phyloP scores from a whole-genome alignment of 1,140 invertebrate species.

The Dryas iulia region DNA sequence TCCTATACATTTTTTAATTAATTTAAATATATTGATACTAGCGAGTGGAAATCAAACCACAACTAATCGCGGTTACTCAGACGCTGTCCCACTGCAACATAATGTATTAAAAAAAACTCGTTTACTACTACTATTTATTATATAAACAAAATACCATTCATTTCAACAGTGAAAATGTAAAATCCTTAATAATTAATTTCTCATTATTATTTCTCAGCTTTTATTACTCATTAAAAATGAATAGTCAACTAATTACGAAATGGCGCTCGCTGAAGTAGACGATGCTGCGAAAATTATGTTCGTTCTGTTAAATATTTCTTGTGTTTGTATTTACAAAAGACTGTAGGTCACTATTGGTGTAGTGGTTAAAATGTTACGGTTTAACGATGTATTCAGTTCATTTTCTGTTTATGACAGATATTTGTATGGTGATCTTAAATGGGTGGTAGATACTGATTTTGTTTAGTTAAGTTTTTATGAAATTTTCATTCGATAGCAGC shows the following conservation, averaged over 20 bases:
- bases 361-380: neutral
- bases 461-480: too few relatives aligned
- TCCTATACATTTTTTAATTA: too few relatives aligned
- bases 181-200: neutral
- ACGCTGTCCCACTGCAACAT: too few relatives aligned
- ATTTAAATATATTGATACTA: too few relatives aligned
- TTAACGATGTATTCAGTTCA: neutral
- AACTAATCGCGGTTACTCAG: too few relatives aligned
- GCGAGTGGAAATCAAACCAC: too few relatives aligned
- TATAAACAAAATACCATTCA: neutral
- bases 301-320: neutral
- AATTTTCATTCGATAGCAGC: too few relatives aligned
- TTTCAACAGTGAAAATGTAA: neutral
- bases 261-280: slow-evolving; percentile 1
- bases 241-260: slow-evolving; percentile 15
- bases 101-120: neutral
- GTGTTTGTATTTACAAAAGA: neutral
- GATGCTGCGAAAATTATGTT: neutral
- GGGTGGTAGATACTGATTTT: too few relatives aligned
- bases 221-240: slow-evolving; percentile 13
- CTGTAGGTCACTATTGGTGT: neutral
- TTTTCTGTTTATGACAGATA: neutral
- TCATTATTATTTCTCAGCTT: neutral
- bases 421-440: too few relatives aligned
- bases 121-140: neutral